Evolutionary conservation across 2,888 invertebrate species (phyloP).

Genomic region (Petrolisthes cinctipes): DNA sequence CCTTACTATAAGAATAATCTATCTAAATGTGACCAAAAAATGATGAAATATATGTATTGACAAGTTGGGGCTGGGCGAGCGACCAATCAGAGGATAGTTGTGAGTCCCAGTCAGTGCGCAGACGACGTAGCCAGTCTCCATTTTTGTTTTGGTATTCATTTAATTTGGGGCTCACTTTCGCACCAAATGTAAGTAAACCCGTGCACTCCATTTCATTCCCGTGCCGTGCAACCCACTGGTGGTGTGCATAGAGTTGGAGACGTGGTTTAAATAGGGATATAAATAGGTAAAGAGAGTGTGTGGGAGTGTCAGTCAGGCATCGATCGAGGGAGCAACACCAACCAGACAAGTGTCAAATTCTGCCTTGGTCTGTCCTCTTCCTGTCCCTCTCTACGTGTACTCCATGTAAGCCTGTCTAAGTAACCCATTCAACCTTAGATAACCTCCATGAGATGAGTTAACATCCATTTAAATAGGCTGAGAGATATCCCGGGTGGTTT

Average conservation of each 20-base stretch:
- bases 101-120: conserved; percentile 36
- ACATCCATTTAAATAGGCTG: too few species aligned
- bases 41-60: conserved; percentile 27
- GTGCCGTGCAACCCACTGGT: not conserved
- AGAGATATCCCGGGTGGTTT: too few species aligned
- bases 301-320: conserved; percentile 33
- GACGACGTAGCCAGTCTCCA: conserved; percentile 38
- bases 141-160: conserved; percentile 46
- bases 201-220: not conserved
- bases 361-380: too few species aligned
- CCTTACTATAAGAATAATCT: too few species aligned
- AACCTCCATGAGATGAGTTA: too few species aligned
- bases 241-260: not conserved
- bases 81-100: conserved; percentile 41
- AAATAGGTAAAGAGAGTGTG: conserved; percentile 13
- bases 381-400: too few species aligned
- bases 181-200: conserved; percentile 50
- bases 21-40: not conserved
- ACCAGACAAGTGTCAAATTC: too few species aligned
- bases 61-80: conserved; percentile 19
- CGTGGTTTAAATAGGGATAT: not conserved
- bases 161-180: conserved; percentile 44
- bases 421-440: too few species aligned
- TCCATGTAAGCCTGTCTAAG: too few species aligned
- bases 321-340: conserved; percentile 15